These are phyloP conservation scores for Phylloscopus whistleri DNA, from an alignment of 2,113 vertebrate species.

Conservation along the genomic window DNA sequence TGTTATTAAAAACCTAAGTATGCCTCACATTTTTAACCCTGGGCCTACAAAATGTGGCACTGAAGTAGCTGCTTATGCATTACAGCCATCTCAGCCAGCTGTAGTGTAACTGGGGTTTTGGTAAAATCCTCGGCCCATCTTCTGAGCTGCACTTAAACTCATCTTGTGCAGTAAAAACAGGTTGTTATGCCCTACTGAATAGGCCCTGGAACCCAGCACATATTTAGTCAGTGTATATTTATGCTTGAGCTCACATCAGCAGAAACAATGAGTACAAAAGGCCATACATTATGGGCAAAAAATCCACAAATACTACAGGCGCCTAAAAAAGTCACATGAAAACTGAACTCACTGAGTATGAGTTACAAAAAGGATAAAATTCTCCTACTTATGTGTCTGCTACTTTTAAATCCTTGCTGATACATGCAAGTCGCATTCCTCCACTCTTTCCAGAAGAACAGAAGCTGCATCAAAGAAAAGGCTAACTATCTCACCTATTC, in stretches of 20 bases:
- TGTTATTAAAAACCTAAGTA: background rate
- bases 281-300: background rate
- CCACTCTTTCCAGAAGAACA: background rate
- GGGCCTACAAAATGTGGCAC: background rate
- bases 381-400: background rate
- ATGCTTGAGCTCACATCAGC: background rate
- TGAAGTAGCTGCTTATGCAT: background rate
- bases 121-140: background rate
- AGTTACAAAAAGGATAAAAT: background rate
- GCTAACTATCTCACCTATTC: background rate
- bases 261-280: conserved; percentile 10
- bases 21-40: background rate
- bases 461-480: background rate
- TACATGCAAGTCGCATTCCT: background rate
- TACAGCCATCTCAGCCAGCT: background rate
- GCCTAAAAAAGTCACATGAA: background rate
- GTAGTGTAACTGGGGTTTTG: background rate
- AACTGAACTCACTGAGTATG: background rate
- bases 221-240: background rate
- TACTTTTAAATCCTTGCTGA: background rate
- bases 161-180: background rate
- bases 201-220: background rate
- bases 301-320: background rate
- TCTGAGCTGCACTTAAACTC: background rate
- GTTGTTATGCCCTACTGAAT: background rate